These are phyloP conservation scores for Mechanitis messenoides DNA, from an alignment of 2,888 invertebrate genomes.

Conservation along the genomic window DNA sequence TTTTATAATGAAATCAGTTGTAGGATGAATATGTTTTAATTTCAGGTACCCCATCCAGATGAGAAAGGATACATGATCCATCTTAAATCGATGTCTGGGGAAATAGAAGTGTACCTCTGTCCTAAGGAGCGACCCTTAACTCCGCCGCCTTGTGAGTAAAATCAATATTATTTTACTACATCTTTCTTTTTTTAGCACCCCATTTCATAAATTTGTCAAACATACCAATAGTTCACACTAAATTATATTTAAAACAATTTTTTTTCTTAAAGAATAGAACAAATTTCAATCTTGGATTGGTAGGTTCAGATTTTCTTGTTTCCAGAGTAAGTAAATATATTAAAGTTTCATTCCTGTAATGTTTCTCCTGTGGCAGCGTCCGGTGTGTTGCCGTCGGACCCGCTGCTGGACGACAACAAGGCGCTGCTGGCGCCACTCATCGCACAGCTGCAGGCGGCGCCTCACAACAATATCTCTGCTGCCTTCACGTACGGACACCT, in stretches of 20 bases:
- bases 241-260: too few species aligned
- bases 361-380: constrained; percentile 29
- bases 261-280: too few species aligned
- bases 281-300: too few species aligned
- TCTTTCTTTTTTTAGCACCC: neutral
- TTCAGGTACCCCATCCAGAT: constrained; percentile 79
- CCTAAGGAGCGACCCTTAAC: constrained; percentile 82
- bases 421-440: constrained; percentile 72
- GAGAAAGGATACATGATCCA: constrained; percentile 86
- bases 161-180: neutral
- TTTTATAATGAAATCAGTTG: neutral
- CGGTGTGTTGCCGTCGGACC: constrained; percentile 67
- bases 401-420: constrained; percentile 79
- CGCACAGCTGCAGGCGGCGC: constrained; percentile 68
- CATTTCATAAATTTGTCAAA: neutral
- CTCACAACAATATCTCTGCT: constrained; percentile 57
- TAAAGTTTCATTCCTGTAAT: neutral
- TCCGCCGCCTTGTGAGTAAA: constrained; percentile 56
- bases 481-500: constrained; percentile 43
- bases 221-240: too few species aligned
- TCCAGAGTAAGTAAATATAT: neutral
- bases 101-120: constrained; percentile 96
- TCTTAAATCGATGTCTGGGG: constrained; percentile 91
- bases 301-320: neutral
- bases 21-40: constrained; percentile 21